Base-by-base conservation (phyloP, 2,888 invertebrate genomes). In the Microdon myrmicae region DNA sequence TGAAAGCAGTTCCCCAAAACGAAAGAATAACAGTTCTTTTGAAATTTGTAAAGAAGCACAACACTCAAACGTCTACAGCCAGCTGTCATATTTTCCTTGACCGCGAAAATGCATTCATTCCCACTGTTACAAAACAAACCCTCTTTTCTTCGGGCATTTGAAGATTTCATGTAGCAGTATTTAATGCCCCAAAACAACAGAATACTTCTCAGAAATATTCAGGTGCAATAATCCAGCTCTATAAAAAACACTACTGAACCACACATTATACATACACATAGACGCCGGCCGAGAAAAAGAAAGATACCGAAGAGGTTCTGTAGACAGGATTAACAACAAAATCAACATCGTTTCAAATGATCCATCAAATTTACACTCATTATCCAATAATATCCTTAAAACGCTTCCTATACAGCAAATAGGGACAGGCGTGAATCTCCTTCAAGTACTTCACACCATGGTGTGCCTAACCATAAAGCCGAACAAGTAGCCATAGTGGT, bases 351-450 rank as follows among this genome's bases (percentile, higher is more conserved):
- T 56, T 49, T 51, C 41, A 45, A 37, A 39, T 45, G 4, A 38
- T 37, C 43, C 58, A 51, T 53, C 58, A 58, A 38, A 58, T 58
- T 58, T 56, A 56, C 47, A 56, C 45, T 56, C 64, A 64, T 58
- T 64, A 64, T 58, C 56, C 58, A 64, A 64, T 64, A 64, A 64
- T 58, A 58, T 58, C 53, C 51, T 64, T 64, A 64, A 51, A 47
- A 45, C 20, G 9, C 32, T 22, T 45, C 44, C 38, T 47, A 55
- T 51, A 64, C 45, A 45, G 28, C 22, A 49, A 51, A 47, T 47
- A 53, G 26, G 51, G 45, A 53, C 38, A 58, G 43, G 58, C 56
- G 53, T 58, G 47, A 64, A 43, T 32, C 47, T 58, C 37, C 58
- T 51, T 58, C 45, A 64, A 58, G 14, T 34, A 56, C 58, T 56